Evolutionary conservation across 2,113 vertebrate species (phyloP), one percentile per base, ranked within the genome.

Genomic region (Callipepla squamata): DNA sequence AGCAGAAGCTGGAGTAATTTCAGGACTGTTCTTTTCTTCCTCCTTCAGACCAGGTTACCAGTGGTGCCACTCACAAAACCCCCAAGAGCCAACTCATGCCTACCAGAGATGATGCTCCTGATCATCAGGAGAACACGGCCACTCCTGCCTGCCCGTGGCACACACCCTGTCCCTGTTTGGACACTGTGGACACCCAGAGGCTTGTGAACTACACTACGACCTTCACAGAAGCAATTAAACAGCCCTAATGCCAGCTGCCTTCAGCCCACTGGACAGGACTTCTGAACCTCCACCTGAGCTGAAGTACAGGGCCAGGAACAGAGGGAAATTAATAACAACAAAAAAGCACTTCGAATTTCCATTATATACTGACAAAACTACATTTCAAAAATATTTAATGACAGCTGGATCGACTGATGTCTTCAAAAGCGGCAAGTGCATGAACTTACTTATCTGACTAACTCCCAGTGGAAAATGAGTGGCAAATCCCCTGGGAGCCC

Each of bases 101-200:
- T 28, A 23, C 8, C 59, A 18, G 62, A 66, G 32, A 68, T 15
- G 28, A 32, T 32, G 42, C 63, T 42, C 38, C 66, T 5, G 38
- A 12, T 28, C 1, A 1, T 13, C 59, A 42, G 22, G 44, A 45
- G 34, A 48, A 40, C 48, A 28, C 18, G n/a, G 57, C 2, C 1
- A 38, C 26, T 38, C 32, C 65, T 53, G 47, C 2, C 0, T 15
- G 40, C 26, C 26, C 57, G 22, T 20, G 7, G 40, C 66, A 40
- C 20, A 53, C 1, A 1, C 18, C 1, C 15, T 3, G 1, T 19
- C 75, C 23, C 74, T 70, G 5, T 6, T 30, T 55, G 63, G 70
- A 70, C 17, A 55, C n/a, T 55, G 36, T 17, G 45, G 47, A 40
- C 48, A 79, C 34, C 74, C 25, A 11, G 47, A 55, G 48, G 25